A percentile compares a stretch with the other conserved stretches of the same genome.
These are phyloP conservation scores for Arizona elegans DNA, from an alignment of 2,113 vertebrate species.

Conservation along the genomic window DNA sequence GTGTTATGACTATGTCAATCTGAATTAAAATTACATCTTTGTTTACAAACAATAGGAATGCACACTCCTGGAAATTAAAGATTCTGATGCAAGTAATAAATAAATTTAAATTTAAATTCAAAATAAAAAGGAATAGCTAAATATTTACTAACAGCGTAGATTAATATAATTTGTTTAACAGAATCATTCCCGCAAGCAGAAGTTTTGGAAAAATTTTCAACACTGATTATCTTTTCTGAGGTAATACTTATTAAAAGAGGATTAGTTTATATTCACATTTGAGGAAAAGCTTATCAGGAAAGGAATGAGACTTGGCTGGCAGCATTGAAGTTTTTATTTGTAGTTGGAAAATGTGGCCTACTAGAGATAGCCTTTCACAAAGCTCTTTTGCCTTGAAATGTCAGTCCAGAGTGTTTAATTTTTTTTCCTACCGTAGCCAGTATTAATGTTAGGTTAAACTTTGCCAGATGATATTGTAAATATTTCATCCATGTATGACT, in stretches of 20 bases:
- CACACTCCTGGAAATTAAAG: slow-evolving; percentile 38
- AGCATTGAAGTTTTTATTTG: slow-evolving; percentile 82
- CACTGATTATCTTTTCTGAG: slow-evolving; percentile 77
- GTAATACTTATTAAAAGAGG: slow-evolving; percentile 87
- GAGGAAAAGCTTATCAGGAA: slow-evolving; percentile 81
- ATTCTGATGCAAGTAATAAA: slow-evolving; percentile 41
- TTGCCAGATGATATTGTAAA: slow-evolving; percentile 61
- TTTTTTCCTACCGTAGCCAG: slow-evolving; percentile 47
- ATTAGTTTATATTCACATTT: slow-evolving; percentile 86
- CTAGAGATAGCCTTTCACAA: slow-evolving; percentile 77
- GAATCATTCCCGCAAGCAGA: slow-evolving; percentile 63
- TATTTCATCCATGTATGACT: slow-evolving; percentile 44
- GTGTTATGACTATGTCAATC: slow-evolving; percentile 42
- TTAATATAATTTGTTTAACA: slow-evolving; percentile 72
- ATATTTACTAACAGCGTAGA: slow-evolving; percentile 65
- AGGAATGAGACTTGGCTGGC: slow-evolving; percentile 69
- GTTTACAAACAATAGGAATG: slow-evolving; percentile 38
- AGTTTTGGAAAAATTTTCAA: slow-evolving; percentile 85
- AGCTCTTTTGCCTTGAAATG: slow-evolving; percentile 65
- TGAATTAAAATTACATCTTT: slow-evolving; percentile 46
- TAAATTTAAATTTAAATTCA: slow-evolving; percentile 41
- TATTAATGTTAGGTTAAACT: slow-evolving; percentile 63
- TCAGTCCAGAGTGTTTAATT: slow-evolving; percentile 50
- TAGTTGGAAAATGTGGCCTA: slow-evolving; percentile 79
- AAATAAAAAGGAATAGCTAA: slow-evolving; percentile 44